These are phyloP conservation scores for Rugalucina vietnamica DNA, from an alignment of 2,888 invertebrate species.

Conservation along the genomic window DNA sequence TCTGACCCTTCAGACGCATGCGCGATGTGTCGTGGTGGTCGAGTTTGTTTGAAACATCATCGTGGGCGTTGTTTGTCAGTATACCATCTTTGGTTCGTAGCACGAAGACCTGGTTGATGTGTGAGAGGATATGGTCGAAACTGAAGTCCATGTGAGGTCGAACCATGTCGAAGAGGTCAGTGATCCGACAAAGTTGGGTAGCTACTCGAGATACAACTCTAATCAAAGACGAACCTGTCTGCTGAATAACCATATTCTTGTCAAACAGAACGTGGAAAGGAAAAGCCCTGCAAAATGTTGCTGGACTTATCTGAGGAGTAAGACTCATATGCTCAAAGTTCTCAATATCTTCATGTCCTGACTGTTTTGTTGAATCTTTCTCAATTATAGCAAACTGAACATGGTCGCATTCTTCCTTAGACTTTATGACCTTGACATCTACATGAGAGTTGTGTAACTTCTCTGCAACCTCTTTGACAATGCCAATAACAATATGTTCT, in stretches of 20 bases:
- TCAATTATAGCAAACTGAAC: slow-evolving; percentile 85
- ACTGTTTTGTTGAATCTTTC: slow-evolving; percentile 45
- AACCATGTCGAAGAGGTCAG: slow-evolving; percentile 74
- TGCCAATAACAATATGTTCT: slow-evolving; percentile 98
- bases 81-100: slow-evolving; percentile 69
- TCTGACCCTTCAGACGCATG: slow-evolving; percentile 90
- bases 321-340: slow-evolving; percentile 62
- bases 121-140: slow-evolving; percentile 74
- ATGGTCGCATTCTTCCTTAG: slow-evolving; percentile 94
- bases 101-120: slow-evolving; percentile 80
- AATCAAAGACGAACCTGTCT: slow-evolving; percentile 94
- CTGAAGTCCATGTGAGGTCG: slow-evolving; percentile 78
- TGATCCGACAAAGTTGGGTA: slow-evolving; percentile 60
- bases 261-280: slow-evolving; percentile 99
- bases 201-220: slow-evolving; percentile 86
- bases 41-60: slow-evolving; percentile 47
- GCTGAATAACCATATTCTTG: slow-evolving; percentile 92
- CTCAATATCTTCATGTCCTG: slow-evolving; percentile 17
- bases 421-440: slow-evolving; percentile 94
- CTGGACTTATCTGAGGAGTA: slow-evolving; percentile 76
- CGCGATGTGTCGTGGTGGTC: slow-evolving; percentile 70
- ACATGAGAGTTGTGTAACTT: slow-evolving; percentile 87
- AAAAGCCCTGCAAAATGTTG: slow-evolving; percentile 89
- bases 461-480: slow-evolving; percentile 98
- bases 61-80: slow-evolving; percentile 46